Evolutionary conservation across 2,888 invertebrate species (phyloP).

Genomic region (Neoascia interrupta): DNA sequence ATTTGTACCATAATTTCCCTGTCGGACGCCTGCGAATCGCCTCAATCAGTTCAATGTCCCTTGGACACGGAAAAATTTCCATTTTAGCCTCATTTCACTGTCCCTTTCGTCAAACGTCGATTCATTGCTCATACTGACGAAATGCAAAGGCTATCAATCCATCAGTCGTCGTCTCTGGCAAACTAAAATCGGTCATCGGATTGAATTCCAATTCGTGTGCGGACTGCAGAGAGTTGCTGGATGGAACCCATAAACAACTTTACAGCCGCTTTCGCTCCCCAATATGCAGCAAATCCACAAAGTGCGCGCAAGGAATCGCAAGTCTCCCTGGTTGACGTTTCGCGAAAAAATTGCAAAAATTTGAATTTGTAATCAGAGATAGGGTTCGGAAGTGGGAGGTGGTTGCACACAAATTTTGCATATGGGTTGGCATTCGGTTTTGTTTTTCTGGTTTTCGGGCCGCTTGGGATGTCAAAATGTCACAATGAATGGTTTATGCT

Average conservation of each 20-base stretch:
- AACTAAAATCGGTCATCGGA: slow-evolving; percentile 66
- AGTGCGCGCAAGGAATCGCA: slow-evolving; percentile 33
- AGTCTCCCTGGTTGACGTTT: slow-evolving; percentile 49
- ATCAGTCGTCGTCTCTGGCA: slow-evolving; percentile 43
- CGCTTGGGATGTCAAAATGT: slow-evolving; percentile 54
- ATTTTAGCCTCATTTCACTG: slow-evolving; percentile 57
- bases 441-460: neutral
- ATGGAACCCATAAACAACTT: slow-evolving; percentile 60
- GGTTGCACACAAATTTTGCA: slow-evolving; percentile 50
- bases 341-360: slow-evolving; percentile 62
- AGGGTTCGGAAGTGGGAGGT: slow-evolving; percentile 31
- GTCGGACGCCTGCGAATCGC: slow-evolving; percentile 1
- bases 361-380: slow-evolving; percentile 66
- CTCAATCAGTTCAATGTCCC: slow-evolving; percentile 38
- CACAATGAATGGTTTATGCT: slow-evolving; percentile 61
- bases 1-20: neutral
- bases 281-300: slow-evolving; percentile 20
- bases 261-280: no score
- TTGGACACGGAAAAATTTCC: slow-evolving; percentile 11
- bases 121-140: neutral
- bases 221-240: no score
- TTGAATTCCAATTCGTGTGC: slow-evolving; percentile 54
- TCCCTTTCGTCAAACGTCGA: slow-evolving; percentile 48
- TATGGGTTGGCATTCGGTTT: slow-evolving; percentile 13
- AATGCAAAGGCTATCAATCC: slow-evolving; percentile 55